phyloP scores from a whole-genome alignment of 2,797 vertebrate species.

The Hydrolagus colliei region DNA sequence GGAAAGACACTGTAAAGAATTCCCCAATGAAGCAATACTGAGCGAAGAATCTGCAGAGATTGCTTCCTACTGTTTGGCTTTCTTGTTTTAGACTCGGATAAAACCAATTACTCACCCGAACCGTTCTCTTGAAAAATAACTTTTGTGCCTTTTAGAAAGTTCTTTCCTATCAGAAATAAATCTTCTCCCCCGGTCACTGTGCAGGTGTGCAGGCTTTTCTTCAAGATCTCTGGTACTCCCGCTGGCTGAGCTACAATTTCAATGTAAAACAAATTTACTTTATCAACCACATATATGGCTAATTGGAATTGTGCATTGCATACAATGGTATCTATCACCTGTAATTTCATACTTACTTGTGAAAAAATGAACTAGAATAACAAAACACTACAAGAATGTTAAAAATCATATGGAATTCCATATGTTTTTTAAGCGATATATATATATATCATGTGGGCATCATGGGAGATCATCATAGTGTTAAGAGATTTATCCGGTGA shows the following conservation, averaged over 20 bases:
- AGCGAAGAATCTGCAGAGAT: background rate
- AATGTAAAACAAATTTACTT: background rate
- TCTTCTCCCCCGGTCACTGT: constrained; percentile 88
- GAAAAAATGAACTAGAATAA: too few relatives aligned
- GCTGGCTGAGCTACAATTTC: constrained; percentile 82
- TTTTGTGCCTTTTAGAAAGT: constrained; percentile 98
- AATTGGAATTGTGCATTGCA: background rate
- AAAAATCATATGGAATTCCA: too few relatives aligned
- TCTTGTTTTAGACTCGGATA: background rate
- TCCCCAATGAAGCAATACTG: too few relatives aligned
- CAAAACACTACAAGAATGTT: too few relatives aligned
- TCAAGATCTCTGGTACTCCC: constrained; percentile 93
- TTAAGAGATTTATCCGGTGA: background rate
- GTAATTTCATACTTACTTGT: too few relatives aligned
- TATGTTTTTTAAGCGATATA: too few relatives aligned
- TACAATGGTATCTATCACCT: too few relatives aligned
- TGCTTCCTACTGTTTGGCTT: background rate
- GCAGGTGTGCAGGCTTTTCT: constrained; percentile 92
- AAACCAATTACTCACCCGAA: constrained; percentile 64
- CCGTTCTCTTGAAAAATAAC: constrained; percentile 93
- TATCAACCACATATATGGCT: background rate
- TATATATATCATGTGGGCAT: too few relatives aligned
- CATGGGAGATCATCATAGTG: background rate
- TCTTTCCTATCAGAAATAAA: constrained; percentile 96
- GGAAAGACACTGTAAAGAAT: background rate